These are phyloP conservation scores for Caenorhabditis drosophilae DNA, from an alignment of 2,888 invertebrate species.

Conservation along the genomic window DNA sequence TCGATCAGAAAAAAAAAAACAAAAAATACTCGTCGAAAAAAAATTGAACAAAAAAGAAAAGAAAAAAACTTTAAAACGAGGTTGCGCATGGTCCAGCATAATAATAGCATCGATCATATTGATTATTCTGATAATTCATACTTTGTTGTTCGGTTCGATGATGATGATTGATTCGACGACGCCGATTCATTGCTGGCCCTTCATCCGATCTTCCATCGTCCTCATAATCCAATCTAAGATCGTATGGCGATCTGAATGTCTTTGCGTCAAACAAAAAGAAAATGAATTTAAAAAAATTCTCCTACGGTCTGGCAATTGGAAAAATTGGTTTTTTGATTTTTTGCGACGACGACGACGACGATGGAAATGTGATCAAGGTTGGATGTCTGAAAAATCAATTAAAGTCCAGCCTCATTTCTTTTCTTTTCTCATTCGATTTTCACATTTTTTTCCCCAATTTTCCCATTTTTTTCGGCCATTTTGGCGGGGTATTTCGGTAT, in stretches of 20 bases:
- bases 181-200: too few relatives aligned
- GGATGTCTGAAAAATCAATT: conserved; percentile 23
- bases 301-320: conserved; percentile 35
- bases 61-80: conserved; percentile 17
- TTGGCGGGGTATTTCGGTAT: conserved; percentile 23
- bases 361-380: conserved; percentile 19
- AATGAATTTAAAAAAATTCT: not conserved
- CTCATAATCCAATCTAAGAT: too few relatives aligned
- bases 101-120: conserved; percentile 37
- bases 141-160: conserved; percentile 4
- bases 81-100: conserved; percentile 37
- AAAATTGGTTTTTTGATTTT: conserved; percentile 20
- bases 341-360: too few relatives aligned
- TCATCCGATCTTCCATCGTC: too few relatives aligned
- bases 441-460: not conserved
- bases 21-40: not conserved
- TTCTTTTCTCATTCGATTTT: not conserved
- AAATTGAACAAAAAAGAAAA: not conserved
- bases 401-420: not conserved
- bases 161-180: not conserved
- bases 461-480: conserved; percentile 10
- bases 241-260: conserved; percentile 19
- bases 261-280: too few relatives aligned
- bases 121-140: conserved; percentile 18
- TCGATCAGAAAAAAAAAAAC: not conserved